Percentiles rank a stretch among this genome's conserved stretches.
phyloP scores from a whole-genome alignment of 2,797 vertebrate species.

The Helarctos malayanus region DNA sequence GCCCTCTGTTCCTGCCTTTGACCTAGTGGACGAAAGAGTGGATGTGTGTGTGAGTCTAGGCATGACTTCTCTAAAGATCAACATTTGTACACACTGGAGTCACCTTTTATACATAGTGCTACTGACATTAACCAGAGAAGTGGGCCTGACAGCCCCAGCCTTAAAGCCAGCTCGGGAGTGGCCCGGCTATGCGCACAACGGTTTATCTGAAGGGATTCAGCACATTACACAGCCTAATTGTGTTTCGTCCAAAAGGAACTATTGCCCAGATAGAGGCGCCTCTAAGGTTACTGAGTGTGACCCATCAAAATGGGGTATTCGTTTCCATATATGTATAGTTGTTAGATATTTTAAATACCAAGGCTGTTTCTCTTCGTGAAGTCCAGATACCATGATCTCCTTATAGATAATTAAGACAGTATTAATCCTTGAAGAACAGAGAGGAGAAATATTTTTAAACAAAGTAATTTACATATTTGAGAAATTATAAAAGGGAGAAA shows the following conservation, averaged over 20 bases:
- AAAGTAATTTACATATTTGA: slow-evolving; percentile 66
- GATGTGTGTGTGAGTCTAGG: slow-evolving; percentile 92
- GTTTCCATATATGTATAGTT: slow-evolving; percentile 37
- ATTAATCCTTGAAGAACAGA: slow-evolving; percentile 51
- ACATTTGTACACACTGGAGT: slow-evolving; percentile 93
- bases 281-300: slow-evolving; percentile 81
- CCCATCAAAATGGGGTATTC: slow-evolving; percentile 76
- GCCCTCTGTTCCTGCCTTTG: slow-evolving; percentile 88
- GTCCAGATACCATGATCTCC: slow-evolving; percentile 11
- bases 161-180: slow-evolving; percentile 86
- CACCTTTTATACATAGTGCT: slow-evolving; percentile 92
- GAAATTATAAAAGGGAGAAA: slow-evolving; percentile 42
- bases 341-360: slow-evolving; percentile 64
- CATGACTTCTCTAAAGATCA: slow-evolving; percentile 92
- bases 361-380: slow-evolving; percentile 13
- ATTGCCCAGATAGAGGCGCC: slow-evolving; percentile 83
- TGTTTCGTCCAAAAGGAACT: slow-evolving; percentile 89
- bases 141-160: slow-evolving; percentile 89
- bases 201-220: slow-evolving; percentile 90
- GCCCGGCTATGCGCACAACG: slow-evolving; percentile 79
- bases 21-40: slow-evolving; percentile 91
- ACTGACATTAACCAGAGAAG: slow-evolving; percentile 92
- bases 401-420: neutral
- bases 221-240: slow-evolving; percentile 90
- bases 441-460: slow-evolving; percentile 59